Evolutionary conservation across 2,113 vertebrate genomes (phyloP).

Genomic region (Lamprologus callipterus): DNA sequence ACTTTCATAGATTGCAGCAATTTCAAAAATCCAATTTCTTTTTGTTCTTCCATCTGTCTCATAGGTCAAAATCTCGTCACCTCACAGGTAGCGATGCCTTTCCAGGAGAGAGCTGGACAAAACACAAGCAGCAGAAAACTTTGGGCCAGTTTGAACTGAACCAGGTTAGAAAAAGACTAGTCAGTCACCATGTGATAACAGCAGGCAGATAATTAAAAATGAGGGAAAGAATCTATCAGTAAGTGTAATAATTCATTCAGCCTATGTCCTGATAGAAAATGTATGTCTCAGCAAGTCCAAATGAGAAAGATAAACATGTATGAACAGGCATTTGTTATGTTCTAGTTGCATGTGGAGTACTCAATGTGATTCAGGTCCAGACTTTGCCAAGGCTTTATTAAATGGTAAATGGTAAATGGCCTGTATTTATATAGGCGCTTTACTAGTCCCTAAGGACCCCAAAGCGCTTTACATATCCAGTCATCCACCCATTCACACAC

Average conservation of each 20-base stretch:
- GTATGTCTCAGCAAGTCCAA: background rate
- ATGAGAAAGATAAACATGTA: background rate
- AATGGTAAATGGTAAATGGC: background rate
- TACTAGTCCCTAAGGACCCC: too few relatives aligned
- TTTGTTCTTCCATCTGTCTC: background rate
- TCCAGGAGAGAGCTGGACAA: slow-evolving; percentile 73
- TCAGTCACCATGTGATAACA: background rate
- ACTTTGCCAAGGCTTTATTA: background rate
- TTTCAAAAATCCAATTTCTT: background rate
- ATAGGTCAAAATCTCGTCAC: slow-evolving; percentile 78
- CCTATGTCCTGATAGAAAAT: background rate
- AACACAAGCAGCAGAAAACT: slow-evolving; percentile 77
- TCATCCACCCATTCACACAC: too few relatives aligned
- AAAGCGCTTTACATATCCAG: too few relatives aligned
- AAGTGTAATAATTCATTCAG: background rate
- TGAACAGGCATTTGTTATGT: background rate
- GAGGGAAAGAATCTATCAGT: background rate
- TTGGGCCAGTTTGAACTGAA: slow-evolving; percentile 65
- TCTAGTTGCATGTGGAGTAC: background rate
- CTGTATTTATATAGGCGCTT: too few relatives aligned
- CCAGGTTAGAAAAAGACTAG: slow-evolving; percentile 50
- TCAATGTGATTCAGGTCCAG: background rate
- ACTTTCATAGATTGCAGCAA: background rate
- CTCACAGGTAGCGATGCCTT: slow-evolving; percentile 69
- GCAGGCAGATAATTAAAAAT: background rate